Evolutionary conservation across 2,888 invertebrate genomes (phyloP), one percentile per base, ranked within the genome.

Genomic region (Caenorhabditis japonica): DNA sequence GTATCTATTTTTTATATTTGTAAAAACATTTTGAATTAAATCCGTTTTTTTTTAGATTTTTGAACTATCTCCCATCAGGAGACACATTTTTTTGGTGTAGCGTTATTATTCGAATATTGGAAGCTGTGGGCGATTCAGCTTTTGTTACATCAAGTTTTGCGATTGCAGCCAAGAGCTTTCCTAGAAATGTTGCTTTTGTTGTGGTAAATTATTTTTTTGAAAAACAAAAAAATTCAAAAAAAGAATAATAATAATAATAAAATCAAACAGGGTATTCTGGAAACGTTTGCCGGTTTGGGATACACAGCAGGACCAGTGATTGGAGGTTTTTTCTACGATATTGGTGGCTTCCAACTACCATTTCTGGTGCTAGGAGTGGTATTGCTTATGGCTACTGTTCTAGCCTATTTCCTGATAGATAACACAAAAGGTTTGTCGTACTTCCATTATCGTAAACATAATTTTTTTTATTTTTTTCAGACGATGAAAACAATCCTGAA

Each of bases 301-400:
- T 90, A 95, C 64, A 94, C 95, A 68, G 93, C 94, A 0, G 95
- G 95, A 0, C 95, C 95, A 0, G 93, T 93, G 0, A 91, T 95
- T 10, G 95, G 95, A 0, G 94, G 94, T 0, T 92, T 93, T 0
- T 90, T 95, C 0, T 95, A 92, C 87, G 84, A 87, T 55, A 75
- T 81, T 51, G 85, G 85, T 2, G 77, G 79, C 8, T 76, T 77
- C 43, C 81, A 83, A 58, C 60, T 81, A 7, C 86, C 86, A 5
- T 86, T 86, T 61, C 62, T 86, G 17, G 85, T 85, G 0, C 79
- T 86, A 8, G 86, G 86, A 30, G 55, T 62, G 5, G 75, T 84
- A 19, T 60, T 86, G 3, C 44, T 87, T 12, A 38, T 81, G 5
- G 85, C 86, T 10, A 82, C 82, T 19, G 60, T 71, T 3, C 38